Evolutionary conservation across 2,888 invertebrate species (phyloP), one percentile per base, ranked within the genome.

Genomic region (Seira musarum): DNA sequence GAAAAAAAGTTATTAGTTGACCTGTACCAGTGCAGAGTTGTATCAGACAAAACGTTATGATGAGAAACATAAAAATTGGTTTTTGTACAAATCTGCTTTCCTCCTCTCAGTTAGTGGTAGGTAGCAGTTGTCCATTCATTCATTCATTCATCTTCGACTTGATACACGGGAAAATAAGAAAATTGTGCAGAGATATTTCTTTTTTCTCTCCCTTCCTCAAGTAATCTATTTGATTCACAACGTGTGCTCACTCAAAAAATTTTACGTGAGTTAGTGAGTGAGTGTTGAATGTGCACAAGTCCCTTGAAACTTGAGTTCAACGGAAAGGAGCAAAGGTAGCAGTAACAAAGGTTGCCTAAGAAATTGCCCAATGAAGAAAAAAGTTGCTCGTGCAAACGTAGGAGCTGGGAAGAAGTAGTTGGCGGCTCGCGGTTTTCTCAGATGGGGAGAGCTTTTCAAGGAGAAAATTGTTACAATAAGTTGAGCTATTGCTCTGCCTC

Each of bases 391-490:
- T 53, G 53, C 13, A 13, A 53, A 53, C 61, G 13, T 64, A 21
- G 61, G 10, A 61, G n/a, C 19, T 19, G 22, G 22, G 61, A 57
- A n/a, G 17, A 57, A 61, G 53, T 15, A 53, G 30, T 30, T 30
- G 30, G 30, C 30, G 30, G 30, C 30, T 30, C 30, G 30, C 30
- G 30, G 30, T 8, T 30, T 30, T 8, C 30, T 30, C 30, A 30
- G 30, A 30, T 30, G 30, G 30, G 30, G 30, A 30, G 22, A 69
- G 64, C 71, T 70, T 66, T 77, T 77, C 77, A 71, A 77, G 66
- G 71, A 77, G 77, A 77, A 77, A 71, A 71, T 70, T 77, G 70
- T 77, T 77, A 61, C 77, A 77, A 77, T 77, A 66, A 71, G 77
- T 60, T 65, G 30, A 30, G 30, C 30, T 30, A 30, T 30, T 30